A percentile compares a stretch with the other conserved stretches of the same genome.
Conservation (phyloP, 2,113 vertebrate genomes). For the Gallinago jamesoni region DNA sequence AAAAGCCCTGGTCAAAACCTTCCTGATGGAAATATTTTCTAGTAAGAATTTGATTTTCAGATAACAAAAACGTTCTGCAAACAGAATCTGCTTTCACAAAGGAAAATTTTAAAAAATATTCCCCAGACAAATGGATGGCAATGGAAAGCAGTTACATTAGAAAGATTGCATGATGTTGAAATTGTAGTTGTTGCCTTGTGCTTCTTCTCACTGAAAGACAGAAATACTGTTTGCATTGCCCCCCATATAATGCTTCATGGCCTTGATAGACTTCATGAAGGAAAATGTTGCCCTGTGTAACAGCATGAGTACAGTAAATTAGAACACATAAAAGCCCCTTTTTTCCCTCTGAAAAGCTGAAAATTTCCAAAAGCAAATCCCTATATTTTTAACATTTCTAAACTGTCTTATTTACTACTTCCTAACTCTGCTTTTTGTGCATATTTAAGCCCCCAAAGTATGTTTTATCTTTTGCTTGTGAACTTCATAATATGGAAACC, state of each 20-base stretch:
- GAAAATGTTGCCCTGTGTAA: not conserved
- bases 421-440: not conserved
- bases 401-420: not conserved
- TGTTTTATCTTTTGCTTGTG: not conserved
- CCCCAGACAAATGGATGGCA: not conserved
- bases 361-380: not conserved
- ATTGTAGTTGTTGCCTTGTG: not conserved
- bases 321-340: not conserved
- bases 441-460: not conserved
- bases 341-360: not conserved
- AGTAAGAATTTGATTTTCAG: not conserved
- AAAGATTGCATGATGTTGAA: not conserved
- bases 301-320: not conserved
- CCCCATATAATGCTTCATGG: not conserved
- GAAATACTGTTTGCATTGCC: rapidly evolving
- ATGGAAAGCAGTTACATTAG: not conserved
- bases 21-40: not conserved
- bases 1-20: not conserved
- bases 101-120: not conserved
- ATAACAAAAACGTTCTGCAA: not conserved
- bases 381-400: not conserved
- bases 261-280: not conserved
- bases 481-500: not conserved
- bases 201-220: not conserved
- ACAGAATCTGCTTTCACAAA: not conserved